These are phyloP conservation scores for Turnix velox DNA, from an alignment of 2,113 vertebrate genomes.

Conservation along the genomic window DNA sequence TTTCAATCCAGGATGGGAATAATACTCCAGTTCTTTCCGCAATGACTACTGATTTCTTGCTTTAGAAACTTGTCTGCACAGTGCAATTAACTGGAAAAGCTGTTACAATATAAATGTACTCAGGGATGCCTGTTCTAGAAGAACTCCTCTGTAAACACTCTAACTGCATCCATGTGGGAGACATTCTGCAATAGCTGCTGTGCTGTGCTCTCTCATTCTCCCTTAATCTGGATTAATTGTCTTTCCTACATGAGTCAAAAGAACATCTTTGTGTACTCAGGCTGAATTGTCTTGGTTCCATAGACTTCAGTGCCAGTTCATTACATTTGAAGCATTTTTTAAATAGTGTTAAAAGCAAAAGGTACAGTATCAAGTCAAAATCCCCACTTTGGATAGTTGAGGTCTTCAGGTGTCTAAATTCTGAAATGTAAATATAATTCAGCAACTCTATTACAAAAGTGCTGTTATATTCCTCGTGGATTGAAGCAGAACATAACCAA, in stretches of 20 bases:
- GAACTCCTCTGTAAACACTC: neutral
- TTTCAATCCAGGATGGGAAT: neutral
- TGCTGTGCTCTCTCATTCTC: neutral
- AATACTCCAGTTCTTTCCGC: neutral
- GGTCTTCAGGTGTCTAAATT: neutral
- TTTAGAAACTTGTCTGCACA: neutral
- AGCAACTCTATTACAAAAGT: neutral
- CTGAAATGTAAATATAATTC: neutral
- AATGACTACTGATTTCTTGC: neutral
- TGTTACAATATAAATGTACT: neutral
- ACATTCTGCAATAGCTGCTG: neutral
- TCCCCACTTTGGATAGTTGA: neutral
- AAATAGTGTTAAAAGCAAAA: neutral
- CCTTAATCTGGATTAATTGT: neutral
- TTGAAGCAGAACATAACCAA: neutral
- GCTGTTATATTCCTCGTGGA: neutral
- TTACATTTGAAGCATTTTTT: neutral
- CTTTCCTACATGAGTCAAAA: neutral
- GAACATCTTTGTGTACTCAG: neutral
- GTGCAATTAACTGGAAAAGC: neutral
- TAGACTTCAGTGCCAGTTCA: neutral
- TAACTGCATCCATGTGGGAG: neutral
- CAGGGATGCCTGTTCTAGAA: neutral
- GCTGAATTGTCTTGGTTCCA: neutral
- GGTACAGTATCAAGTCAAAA: neutral